A percentile compares a stretch with the other conserved stretches of the same genome.
phyloP scores from a whole-genome alignment of 2,113 vertebrate genomes.

The Panurus biarmicus region DNA sequence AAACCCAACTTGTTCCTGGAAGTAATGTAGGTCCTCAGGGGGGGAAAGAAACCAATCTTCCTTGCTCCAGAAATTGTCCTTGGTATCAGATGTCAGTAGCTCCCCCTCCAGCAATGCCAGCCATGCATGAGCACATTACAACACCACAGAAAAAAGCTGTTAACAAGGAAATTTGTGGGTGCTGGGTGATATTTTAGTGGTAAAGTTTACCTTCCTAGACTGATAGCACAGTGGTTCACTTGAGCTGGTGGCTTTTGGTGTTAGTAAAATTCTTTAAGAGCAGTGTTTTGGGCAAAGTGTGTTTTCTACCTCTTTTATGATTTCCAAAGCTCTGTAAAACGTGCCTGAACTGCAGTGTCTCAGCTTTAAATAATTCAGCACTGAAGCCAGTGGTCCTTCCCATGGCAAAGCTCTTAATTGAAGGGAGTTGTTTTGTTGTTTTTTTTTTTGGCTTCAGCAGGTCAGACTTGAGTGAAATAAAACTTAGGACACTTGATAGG shows the following conservation, averaged over 20 bases:
- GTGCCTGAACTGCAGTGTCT: neutral
- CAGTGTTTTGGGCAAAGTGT: neutral
- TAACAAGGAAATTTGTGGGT: neutral
- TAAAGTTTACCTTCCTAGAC: neutral
- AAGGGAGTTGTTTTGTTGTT: neutral
- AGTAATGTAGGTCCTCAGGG: neutral
- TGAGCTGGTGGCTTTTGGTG: neutral
- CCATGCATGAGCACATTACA: neutral
- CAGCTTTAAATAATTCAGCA: conserved; percentile 40
- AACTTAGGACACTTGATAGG: conserved; percentile 24
- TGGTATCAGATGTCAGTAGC: conserved; percentile 43
- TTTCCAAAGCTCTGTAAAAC: neutral
- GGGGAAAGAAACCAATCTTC: neutral
- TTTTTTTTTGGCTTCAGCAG: neutral
- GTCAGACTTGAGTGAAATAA: conserved; percentile 3
- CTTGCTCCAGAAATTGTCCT: conserved; percentile 61
- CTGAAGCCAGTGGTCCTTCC: neutral
- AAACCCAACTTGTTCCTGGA: neutral
- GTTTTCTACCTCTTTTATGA: neutral
- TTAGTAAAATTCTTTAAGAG: neutral
- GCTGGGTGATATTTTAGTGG: neutral
- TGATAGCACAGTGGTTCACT: neutral
- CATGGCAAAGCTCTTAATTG: neutral
- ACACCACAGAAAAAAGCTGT: neutral
- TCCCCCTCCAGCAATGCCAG: conserved; percentile 34